phyloP scores from a whole-genome alignment of 2,113 vertebrate species.

The Salvelinus namaycush region DNA sequence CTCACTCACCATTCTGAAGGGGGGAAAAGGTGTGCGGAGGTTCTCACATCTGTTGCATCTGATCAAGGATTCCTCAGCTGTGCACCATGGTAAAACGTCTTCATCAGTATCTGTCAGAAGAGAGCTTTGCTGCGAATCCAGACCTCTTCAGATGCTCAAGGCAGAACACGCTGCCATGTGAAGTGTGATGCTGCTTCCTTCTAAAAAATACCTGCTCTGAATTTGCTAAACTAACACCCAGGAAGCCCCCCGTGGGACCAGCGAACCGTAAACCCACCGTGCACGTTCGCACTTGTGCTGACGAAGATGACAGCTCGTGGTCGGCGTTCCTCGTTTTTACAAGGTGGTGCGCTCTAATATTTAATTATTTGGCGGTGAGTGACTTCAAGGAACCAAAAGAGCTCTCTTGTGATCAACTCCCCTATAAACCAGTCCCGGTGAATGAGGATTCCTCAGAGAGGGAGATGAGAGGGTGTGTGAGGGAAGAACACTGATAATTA shows the following conservation, averaged over 20 bases:
- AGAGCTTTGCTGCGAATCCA: background rate
- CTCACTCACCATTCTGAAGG: background rate
- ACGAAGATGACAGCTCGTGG: too few species aligned
- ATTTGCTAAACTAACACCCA: conserved; percentile 33
- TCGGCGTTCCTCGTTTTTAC: too few species aligned
- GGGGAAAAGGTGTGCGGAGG: background rate
- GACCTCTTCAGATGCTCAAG: background rate
- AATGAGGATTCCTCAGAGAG: too few species aligned
- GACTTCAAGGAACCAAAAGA: too few species aligned
- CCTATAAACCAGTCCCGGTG: too few species aligned
- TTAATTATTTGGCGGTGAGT: too few species aligned
- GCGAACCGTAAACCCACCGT: background rate
- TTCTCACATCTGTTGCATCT: background rate
- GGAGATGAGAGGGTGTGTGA: too few species aligned
- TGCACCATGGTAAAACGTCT: background rate
- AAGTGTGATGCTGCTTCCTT: conserved; percentile 12
- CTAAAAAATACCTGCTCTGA: conserved; percentile 59
- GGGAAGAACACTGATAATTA: too few species aligned
- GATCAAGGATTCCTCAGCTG: background rate
- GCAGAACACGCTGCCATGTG: background rate
- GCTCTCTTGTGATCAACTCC: too few species aligned
- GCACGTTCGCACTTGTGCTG: too few species aligned
- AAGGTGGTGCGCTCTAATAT: too few species aligned
- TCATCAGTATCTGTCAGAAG: background rate
- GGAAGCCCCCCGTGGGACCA: background rate